Conservation (phyloP, 2,797 vertebrate genomes). For the Bufotes viridis region DNA sequence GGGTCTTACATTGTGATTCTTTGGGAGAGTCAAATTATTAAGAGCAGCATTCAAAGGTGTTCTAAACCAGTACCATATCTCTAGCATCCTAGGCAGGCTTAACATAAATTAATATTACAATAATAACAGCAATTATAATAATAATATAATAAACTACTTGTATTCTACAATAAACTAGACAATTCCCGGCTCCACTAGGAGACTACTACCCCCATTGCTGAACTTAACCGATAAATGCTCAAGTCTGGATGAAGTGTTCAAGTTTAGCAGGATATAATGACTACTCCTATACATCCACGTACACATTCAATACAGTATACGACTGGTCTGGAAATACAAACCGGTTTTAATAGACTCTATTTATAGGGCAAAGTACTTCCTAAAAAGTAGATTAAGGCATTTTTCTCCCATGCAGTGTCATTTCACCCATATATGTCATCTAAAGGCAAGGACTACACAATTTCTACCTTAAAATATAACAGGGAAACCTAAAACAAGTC, state of each 20-base stretch:
- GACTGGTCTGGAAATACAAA: background rate
- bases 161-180: conserved; percentile 13
- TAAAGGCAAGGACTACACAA: background rate
- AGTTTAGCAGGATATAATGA: conserved; percentile 50
- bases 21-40: background rate
- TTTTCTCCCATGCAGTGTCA: background rate
- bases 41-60: conserved; percentile 36
- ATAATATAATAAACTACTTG: conserved; percentile 22
- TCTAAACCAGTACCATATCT: conserved; percentile 8
- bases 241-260: conserved; percentile 47
- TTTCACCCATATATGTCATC: background rate
- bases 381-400: conserved; percentile 9
- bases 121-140: background rate
- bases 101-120: conserved; percentile 43
- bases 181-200: background rate
- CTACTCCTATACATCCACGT: conserved; percentile 15
- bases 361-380: background rate
- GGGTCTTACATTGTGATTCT: background rate
- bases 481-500: background rate
- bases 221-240: background rate
- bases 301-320: conserved; percentile 10
- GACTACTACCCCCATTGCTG: background rate
- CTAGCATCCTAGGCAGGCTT: conserved; percentile 18
- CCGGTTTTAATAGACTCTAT: background rate
- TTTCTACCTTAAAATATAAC: background rate